phyloP scores from a whole-genome alignment of 92 coral and sea anemone species.

The Palythoa grandiflora region DNA sequence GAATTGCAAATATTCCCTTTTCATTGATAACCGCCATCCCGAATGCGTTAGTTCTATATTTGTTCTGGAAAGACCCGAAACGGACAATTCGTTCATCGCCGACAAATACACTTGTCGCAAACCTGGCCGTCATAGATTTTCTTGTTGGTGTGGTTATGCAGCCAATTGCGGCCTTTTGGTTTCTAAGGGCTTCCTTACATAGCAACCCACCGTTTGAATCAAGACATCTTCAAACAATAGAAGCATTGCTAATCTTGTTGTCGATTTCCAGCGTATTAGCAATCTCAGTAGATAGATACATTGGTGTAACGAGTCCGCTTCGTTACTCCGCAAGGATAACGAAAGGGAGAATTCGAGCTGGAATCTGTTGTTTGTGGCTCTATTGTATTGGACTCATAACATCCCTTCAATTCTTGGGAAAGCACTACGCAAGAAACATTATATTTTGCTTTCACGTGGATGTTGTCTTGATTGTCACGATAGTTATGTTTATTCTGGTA shows the following conservation, averaged over 20 bases:
- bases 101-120: constrained; percentile 16
- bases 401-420: constrained; percentile 20
- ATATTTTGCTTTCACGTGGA: constrained; percentile 36
- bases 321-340: constrained; percentile 17
- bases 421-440: constrained; percentile 17
- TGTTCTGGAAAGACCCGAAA: constrained; percentile 42
- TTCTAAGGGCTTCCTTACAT: background rate
- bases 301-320: constrained; percentile 23
- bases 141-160: constrained; percentile 23
- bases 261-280: constrained; percentile 36
- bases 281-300: constrained; percentile 36
- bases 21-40: constrained; percentile 24
- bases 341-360: constrained; percentile 8
- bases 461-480: background rate
- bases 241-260: constrained; percentile 26
- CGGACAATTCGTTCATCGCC: constrained; percentile 32
- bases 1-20: constrained; percentile 29
- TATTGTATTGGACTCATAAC: constrained; percentile 24
- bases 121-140: constrained; percentile 30
- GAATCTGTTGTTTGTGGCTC: constrained; percentile 8
- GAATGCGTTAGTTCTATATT: constrained; percentile 16
- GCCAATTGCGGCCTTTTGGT: constrained; percentile 44
- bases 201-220: constrained; percentile 19
- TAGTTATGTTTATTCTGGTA: constrained; percentile 2
- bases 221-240: constrained; percentile 39